Evolutionary conservation across 2,888 invertebrate genomes (phyloP).

Genomic region (Agriotes lineatus): DNA sequence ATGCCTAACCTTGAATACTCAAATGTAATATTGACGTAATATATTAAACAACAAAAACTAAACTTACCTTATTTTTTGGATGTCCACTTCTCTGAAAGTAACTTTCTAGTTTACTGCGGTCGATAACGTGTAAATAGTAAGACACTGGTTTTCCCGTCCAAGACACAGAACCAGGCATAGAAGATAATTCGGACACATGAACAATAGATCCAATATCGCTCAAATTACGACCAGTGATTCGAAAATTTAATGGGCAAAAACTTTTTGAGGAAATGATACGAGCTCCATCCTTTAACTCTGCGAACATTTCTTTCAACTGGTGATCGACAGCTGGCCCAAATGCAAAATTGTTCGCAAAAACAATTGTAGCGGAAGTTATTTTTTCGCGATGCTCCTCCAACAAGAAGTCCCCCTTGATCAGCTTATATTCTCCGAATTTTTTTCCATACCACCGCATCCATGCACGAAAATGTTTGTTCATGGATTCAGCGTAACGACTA

Average conservation of each 20-base stretch:
- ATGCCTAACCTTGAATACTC: constrained; percentile 47
- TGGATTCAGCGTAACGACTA: constrained; percentile 91
- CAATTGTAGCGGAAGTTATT: constrained; percentile 93
- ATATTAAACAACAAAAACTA: no score
- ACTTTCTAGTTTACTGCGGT: constrained; percentile 96
- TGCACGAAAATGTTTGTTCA: constrained; percentile 90
- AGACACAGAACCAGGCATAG: constrained; percentile 94
- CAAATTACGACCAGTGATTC: constrained; percentile 97
- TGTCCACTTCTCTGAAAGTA: constrained; percentile 96
- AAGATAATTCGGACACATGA: constrained; percentile 97
- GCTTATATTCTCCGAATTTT: constrained; percentile 88
- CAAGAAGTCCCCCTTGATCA: constrained; percentile 94
- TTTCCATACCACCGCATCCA: constrained; percentile 99
- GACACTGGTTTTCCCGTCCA: constrained; percentile 99
- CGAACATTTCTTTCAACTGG: constrained; percentile 95
- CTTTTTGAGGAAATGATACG: constrained; percentile 98
- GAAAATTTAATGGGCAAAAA: constrained; percentile 98
- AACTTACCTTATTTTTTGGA: constrained; percentile 79
- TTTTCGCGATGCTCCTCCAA: constrained; percentile 92
- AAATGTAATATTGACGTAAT: no score
- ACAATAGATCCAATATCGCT: constrained; percentile 99
- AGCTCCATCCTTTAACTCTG: constrained; percentile 94
- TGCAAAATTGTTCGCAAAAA: constrained; percentile 99
- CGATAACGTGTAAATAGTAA: constrained; percentile 98
- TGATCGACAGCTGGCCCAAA: constrained; percentile 98